phyloP scores from a whole-genome alignment of 2,113 vertebrate genomes.

The Edolisoma coerulescens region DNA sequence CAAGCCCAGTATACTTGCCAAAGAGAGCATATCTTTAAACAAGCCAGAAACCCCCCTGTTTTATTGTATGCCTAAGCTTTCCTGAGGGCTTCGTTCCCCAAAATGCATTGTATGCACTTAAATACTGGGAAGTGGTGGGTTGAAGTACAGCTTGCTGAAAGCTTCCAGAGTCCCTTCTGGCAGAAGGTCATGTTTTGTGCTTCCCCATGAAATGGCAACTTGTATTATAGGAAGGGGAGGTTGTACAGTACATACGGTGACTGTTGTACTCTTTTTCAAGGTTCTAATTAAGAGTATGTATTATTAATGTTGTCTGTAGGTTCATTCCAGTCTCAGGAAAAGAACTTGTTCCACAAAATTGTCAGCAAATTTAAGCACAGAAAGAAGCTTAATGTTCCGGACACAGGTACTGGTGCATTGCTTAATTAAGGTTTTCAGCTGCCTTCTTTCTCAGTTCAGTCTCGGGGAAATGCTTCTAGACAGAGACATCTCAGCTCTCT shows the following conservation, averaged over 20 bases:
- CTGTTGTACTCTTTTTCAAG: neutral
- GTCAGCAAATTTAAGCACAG: constrained; percentile 94
- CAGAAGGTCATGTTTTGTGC: neutral
- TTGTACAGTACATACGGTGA: neutral
- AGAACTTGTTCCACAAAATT: constrained; percentile 95
- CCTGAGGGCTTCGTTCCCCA: neutral
- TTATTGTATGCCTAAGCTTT: neutral
- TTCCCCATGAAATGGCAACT: neutral
- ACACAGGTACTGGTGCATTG: constrained; percentile 81
- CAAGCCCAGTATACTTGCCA: neutral
- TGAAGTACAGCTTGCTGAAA: neutral
- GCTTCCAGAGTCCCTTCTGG: neutral
- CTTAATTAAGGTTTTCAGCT: constrained; percentile 53
- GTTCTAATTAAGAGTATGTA: constrained; percentile 65
- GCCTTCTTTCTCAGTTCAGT: constrained; percentile 18
- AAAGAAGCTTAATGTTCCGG: constrained; percentile 87
- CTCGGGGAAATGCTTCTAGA: neutral
- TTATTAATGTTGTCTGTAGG: constrained; percentile 83
- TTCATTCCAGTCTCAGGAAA: constrained; percentile 93
- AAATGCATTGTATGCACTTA: neutral
- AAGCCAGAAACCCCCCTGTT: neutral
- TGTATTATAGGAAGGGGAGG: neutral
- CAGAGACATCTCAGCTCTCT: neutral
- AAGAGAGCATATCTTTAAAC: neutral
- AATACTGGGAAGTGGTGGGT: neutral